Evolutionary conservation across 2,888 invertebrate genomes (phyloP).

Genomic region (Sinhomidia bicolor): DNA sequence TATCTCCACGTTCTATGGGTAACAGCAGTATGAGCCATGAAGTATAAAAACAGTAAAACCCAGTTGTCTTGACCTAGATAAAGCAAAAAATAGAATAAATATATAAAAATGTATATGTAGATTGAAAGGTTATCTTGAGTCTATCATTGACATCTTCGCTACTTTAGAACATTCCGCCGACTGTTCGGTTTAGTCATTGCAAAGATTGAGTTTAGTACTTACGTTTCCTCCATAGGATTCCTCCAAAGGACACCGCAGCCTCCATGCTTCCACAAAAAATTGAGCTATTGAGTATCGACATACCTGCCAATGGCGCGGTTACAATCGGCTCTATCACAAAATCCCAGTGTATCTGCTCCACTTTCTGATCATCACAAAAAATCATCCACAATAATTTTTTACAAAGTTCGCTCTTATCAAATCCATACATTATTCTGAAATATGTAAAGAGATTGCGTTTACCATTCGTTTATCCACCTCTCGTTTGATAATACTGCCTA

Average conservation of each 20-base stretch:
- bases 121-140: no score
- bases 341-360: conserved; percentile 76
- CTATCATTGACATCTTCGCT: no score
- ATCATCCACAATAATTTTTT: neutral
- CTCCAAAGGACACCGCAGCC: conserved; percentile 66
- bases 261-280: conserved; percentile 78
- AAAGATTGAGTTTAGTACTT: no score
- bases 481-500: conserved; percentile 81
- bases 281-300: conserved; percentile 79
- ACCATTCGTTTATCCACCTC: conserved; percentile 73
- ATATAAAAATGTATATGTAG: no score
- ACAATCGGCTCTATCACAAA: conserved; percentile 78
- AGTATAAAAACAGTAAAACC: conserved; percentile 73
- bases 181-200: no score
- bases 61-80: conserved; percentile 61
- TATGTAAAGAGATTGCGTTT: neutral
- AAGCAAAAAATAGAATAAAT: no score
- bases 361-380: conserved; percentile 26
- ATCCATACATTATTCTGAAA: neutral
- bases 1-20: conserved; percentile 74
- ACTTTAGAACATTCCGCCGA: no score
- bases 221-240: conserved; percentile 73
- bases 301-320: conserved; percentile 78
- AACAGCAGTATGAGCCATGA: conserved; percentile 77
- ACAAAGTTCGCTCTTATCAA: no score